A percentile compares a stretch with the other conserved stretches of the same genome.
Evolutionary conservation across 1,140 invertebrate genomes (phyloP).

Genomic region (Habropoda laboriosa): DNA sequence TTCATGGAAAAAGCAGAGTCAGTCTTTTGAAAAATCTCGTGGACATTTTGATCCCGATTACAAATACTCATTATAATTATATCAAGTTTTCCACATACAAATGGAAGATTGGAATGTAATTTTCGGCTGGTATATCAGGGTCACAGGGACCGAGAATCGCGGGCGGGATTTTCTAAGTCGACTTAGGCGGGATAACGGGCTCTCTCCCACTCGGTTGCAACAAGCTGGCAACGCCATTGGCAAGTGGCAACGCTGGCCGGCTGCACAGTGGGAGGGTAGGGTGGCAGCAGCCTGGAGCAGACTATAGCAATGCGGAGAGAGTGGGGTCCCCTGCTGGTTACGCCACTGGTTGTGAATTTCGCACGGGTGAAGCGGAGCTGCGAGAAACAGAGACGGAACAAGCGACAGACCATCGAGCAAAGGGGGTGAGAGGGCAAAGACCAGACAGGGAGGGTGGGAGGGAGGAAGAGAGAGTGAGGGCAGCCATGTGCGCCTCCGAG

Average conservation of each 20-base stretch:
- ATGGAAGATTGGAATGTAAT: too few relatives aligned
- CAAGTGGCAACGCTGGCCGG: slow-evolving; percentile 56
- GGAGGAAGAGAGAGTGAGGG: slow-evolving; percentile 11
- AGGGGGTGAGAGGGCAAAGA: slow-evolving; percentile 13
- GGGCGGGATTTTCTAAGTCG: slow-evolving; percentile 54
- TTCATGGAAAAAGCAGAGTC: too few relatives aligned
- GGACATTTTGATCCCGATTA: too few relatives aligned
- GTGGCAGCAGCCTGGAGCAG: slow-evolving; percentile 28
- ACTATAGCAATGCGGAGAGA: slow-evolving; percentile 47
- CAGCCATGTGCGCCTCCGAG: slow-evolving; percentile 54
- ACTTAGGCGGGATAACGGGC: slow-evolving; percentile 52
- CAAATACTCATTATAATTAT: neutral
- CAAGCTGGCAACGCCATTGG: slow-evolving; percentile 65
- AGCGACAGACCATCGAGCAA: slow-evolving; percentile 21
- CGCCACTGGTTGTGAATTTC: slow-evolving; percentile 67
- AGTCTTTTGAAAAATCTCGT: too few relatives aligned
- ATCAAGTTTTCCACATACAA: too few relatives aligned
- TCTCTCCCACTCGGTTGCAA: slow-evolving; percentile 54
- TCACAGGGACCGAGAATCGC: neutral
- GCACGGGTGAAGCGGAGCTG: slow-evolving; percentile 58
- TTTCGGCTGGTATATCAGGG: too few relatives aligned
- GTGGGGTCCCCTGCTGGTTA: slow-evolving; percentile 50
- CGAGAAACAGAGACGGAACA: slow-evolving; percentile 43
- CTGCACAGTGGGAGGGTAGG: slow-evolving; percentile 43
- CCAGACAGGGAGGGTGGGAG: slow-evolving; percentile 5